Evolutionary conservation across 2,113 vertebrate genomes (phyloP), one percentile per base, ranked within the genome.

Genomic region (Psophia crepitans): DNA sequence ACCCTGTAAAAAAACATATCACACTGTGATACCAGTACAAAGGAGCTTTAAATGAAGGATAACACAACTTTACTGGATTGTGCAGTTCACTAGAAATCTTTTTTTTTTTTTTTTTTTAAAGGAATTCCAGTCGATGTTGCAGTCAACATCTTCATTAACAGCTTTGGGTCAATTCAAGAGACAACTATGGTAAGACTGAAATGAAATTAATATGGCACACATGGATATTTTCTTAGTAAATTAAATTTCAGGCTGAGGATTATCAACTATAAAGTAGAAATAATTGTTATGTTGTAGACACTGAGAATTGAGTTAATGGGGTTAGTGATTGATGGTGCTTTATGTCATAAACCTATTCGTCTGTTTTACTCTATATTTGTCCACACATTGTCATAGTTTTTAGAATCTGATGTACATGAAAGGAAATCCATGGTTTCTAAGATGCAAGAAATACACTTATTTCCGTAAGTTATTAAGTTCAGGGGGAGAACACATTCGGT

Each of bases 131-230:
- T 99, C 9, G 99, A 99, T 95, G 99, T 99, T 90, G 98, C 99
- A 91, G 99, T 99, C 91, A 99, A 99, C 95, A 99, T 99, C 97
- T 99, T 99, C 98, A 99, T 99, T 98, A 99, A 99, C 98, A 99
- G 99, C 96, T 99, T 99, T 97, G 99, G 99, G 61, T 99, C 99
- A 56, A 99, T 99, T 97, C 99, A 99, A 95, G 99, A 99, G 96
- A 99, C 99, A 43, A 99, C 99, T 43, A 99, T 99, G 99, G 99
- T 99, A 98, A 99, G 98, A 92, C 33, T 90, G 35, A 30, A 89
- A 84, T 71, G 39, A 87, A 93, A 69, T 80, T 70, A 23, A 46
- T 88, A 51, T 33, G 37, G 43, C 18, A 20, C 30, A 44, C 14
- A 9, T 33, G 64, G 26, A 76, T 46, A 73, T 66, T 92, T 87